Base-by-base conservation (phyloP, 1,140 invertebrate species). In the Himalopsyche phryganea region DNA sequence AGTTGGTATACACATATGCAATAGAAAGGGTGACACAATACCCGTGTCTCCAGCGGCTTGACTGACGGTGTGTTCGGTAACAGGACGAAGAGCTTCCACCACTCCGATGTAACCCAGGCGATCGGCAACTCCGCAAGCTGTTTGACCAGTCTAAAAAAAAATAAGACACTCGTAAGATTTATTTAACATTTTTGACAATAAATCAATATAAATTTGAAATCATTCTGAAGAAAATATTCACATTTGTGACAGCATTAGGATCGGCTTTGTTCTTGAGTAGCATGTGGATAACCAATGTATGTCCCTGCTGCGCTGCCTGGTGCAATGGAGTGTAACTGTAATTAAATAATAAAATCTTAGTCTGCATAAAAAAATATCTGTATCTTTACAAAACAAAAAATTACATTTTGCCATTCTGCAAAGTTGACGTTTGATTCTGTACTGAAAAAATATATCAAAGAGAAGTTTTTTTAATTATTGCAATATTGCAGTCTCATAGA, bases 221-320 rank as follows among this genome's bases (percentile, higher is more conserved):
- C n/a, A n/a, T n/a, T n/a, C n/a, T n/a, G n/a, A n/a, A n/a, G n/a
- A 9, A 28, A 28, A 28, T 28, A 85, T 87, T 91, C 81, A 97
- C 94, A 69, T 91, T 91, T 33, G 94, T 96, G 13, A 93, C 77
- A 36, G 90, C 89, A 74, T 99, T 96, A 1, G 97, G 96, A 72
- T 95, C 90, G 0, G 96, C 96, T 71, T 94, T 91, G 70, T 94
- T 87, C 68, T 98, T 94, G 49, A 99, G 81, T 1, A 99, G 80
- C 13, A 98, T 77, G 74, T 91, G 95, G 52, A 99, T 95, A 62
- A 98, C 92, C 56, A 94, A 81, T 0, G 93, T 91, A 72, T 99
- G 96, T 0, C 97, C 97, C 76, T 99, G 97, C 73, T 98, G 96
- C 13, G 96, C 94, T 5, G 95, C 95, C 77, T 98, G 96, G 79